phyloP scores from a whole-genome alignment of 2,797 vertebrate genomes.

The Eulemur albifrons region DNA sequence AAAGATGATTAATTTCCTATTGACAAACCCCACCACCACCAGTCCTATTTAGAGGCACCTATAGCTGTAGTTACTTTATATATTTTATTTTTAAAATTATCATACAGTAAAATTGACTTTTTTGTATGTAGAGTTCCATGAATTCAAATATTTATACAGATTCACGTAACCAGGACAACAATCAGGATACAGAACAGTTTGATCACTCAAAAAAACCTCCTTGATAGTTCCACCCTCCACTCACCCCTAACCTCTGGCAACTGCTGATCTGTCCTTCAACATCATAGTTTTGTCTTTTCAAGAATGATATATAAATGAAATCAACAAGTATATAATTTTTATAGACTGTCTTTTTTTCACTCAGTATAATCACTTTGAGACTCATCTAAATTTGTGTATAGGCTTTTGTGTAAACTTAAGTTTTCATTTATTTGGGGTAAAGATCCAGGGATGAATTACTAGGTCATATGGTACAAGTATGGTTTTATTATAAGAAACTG shows the following conservation, averaged over 20 bases:
- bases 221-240: neutral
- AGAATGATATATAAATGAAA: neutral
- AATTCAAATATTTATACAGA: neutral
- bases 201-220: neutral
- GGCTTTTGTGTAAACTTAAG: neutral
- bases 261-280: neutral
- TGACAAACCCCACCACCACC: neutral
- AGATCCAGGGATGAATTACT: neutral
- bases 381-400: neutral
- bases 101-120: neutral
- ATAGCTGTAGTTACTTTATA: neutral
- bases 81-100: neutral
- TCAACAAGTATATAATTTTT: neutral
- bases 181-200: neutral
- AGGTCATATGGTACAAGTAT: neutral
- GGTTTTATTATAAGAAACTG: neutral
- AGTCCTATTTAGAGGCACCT: neutral
- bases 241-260: neutral
- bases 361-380: neutral
- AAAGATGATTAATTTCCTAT: neutral
- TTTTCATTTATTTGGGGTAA: constrained; percentile 2
- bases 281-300: neutral
- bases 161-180: neutral
- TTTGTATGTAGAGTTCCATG: neutral
- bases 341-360: neutral